Conservation (phyloP, 1,140 invertebrate genomes). For the Drosophila lini region DNA sequence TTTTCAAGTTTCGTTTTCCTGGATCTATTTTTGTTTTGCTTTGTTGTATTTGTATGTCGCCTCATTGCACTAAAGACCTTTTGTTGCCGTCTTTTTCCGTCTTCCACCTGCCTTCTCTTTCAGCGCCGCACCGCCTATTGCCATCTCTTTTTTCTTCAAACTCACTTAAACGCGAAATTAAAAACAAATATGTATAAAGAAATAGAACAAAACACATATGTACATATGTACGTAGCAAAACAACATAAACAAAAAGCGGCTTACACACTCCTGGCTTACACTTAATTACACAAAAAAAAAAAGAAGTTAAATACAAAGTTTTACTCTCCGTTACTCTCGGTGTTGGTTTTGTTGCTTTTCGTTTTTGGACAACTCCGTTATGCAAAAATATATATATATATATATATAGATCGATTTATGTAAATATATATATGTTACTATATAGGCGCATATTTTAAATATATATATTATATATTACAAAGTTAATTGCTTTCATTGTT, state of each 20-base stretch:
- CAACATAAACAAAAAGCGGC: conserved; percentile 60
- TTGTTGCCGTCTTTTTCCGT: conserved; percentile 27
- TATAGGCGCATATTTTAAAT: conserved; percentile 56
- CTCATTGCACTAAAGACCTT: conserved; percentile 66
- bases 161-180: conserved; percentile 44
- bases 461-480: conserved; percentile 56
- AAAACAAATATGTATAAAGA: conserved; percentile 48
- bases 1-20: conserved; percentile 7
- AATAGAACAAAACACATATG: conserved; percentile 41
- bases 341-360: conserved; percentile 20
- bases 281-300: conserved; percentile 46
- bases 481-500: conserved; percentile 46
- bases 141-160: conserved; percentile 45
- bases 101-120: conserved; percentile 23
- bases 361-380: conserved; percentile 24
- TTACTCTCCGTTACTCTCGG: background rate
- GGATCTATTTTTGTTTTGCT: conserved; percentile 23
- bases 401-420: conserved; percentile 19
- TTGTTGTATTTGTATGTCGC: conserved; percentile 43
- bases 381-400: conserved; percentile 48
- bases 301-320: conserved; percentile 37
- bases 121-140: conserved; percentile 31
- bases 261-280: conserved; percentile 52
- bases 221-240: conserved; percentile 16
- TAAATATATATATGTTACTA: conserved; percentile 40